phyloP scores from a whole-genome alignment of 2,113 vertebrate genomes.

The Embiotoca jacksoni region DNA sequence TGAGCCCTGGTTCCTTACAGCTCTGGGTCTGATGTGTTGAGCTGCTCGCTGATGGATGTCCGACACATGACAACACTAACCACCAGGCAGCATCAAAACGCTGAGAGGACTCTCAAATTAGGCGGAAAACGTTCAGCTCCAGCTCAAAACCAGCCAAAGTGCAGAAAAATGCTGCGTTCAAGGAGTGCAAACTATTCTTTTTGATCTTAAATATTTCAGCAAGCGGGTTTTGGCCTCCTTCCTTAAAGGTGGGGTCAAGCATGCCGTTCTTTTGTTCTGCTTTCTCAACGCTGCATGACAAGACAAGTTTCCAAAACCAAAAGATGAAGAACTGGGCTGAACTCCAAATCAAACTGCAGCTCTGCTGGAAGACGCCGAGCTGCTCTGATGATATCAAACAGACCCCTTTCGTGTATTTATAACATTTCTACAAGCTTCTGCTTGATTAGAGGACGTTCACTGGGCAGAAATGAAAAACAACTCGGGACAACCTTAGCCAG shows the following conservation, averaged over 20 bases:
- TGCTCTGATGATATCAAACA: constrained; percentile 70
- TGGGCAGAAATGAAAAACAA: constrained; percentile 27
- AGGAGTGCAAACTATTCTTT: constrained; percentile 9
- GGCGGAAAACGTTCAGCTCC: constrained; percentile 12
- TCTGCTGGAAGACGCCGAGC: constrained; percentile 50
- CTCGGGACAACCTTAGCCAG: constrained; percentile 2
- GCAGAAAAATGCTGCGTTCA: not conserved
- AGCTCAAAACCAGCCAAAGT: not conserved
- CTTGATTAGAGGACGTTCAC: constrained; percentile 35
- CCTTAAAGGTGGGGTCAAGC: constrained; percentile 42
- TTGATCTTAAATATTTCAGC: constrained; percentile 47
- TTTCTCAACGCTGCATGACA: constrained; percentile 53
- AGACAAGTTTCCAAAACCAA: constrained; percentile 71
- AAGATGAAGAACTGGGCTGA: constrained; percentile 69
- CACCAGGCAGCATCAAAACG: not conserved
- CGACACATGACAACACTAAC: constrained; percentile 25
- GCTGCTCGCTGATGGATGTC: constrained; percentile 14
- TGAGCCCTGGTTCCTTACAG: constrained; percentile 10
- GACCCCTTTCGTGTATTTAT: constrained; percentile 54
- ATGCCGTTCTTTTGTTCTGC: constrained; percentile 62
- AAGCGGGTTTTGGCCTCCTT: constrained; percentile 54
- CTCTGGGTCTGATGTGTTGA: constrained; percentile 28
- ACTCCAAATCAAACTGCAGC: constrained; percentile 62
- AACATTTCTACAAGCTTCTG: constrained; percentile 42
- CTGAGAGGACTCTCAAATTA: constrained; percentile 12